Evolutionary conservation across 2,797 vertebrate species (phyloP).

Genomic region (Intellagama lesueurii): DNA sequence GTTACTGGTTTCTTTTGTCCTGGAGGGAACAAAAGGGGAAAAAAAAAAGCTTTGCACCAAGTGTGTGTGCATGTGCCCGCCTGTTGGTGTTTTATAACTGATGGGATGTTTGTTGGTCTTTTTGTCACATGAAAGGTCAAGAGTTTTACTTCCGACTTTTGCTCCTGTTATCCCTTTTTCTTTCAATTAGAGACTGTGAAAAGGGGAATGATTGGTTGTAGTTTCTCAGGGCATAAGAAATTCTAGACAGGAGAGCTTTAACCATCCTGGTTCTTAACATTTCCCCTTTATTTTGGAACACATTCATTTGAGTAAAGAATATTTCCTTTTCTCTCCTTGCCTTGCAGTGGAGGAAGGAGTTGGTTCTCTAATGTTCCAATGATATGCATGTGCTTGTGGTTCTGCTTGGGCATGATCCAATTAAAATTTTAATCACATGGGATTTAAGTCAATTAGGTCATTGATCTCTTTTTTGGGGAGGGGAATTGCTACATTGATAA

Average conservation of each 20-base stretch:
- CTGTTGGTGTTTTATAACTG: not conserved
- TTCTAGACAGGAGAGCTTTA: not conserved
- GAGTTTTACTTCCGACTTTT: not conserved
- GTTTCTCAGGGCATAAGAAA: not conserved
- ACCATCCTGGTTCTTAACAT: not conserved
- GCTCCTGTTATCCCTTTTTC: not conserved
- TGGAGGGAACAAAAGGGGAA: not conserved
- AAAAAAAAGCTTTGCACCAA: not conserved
- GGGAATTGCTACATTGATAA: too few species aligned
- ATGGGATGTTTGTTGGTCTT: not conserved
- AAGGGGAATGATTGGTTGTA: not conserved
- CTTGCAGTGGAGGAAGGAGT: not conserved
- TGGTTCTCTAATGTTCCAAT: not conserved
- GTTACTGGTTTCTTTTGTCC: not conserved
- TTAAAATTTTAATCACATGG: not conserved
- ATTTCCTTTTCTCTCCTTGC: not conserved
- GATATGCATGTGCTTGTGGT: not conserved
- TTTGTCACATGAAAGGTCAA: not conserved
- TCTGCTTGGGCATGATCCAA: not conserved
- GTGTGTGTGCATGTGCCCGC: not conserved
- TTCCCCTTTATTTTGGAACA: not conserved
- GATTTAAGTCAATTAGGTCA: not conserved
- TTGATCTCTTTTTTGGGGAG: not conserved
- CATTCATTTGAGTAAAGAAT: not conserved
- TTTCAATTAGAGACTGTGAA: not conserved